A percentile compares a stretch with the other conserved stretches of the same genome.
Evolutionary conservation across 2,113 vertebrate genomes (phyloP).

Genomic region (Platichthys stellatus): DNA sequence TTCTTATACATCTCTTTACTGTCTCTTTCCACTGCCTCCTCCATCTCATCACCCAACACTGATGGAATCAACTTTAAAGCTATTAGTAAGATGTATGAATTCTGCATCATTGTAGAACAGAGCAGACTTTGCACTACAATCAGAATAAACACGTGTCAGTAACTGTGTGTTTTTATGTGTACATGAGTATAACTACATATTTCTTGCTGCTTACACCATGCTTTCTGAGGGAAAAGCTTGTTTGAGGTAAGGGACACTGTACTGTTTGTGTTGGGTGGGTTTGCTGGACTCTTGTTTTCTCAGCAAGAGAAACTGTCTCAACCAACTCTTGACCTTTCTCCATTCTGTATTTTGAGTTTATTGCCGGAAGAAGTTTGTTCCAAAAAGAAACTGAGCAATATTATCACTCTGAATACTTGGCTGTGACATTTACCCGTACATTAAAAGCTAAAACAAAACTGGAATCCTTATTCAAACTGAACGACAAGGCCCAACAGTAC

Average conservation of each 20-base stretch:
- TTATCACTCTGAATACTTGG: background rate
- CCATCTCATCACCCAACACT: slow-evolving; percentile 50
- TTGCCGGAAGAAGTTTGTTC: background rate
- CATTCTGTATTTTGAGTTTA: background rate
- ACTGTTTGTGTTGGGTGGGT: slow-evolving; percentile 17
- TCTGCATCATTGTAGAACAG: background rate
- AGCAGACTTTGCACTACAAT: background rate
- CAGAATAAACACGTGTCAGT: background rate
- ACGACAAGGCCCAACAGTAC: too few relatives aligned
- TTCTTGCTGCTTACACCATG: slow-evolving; percentile 73
- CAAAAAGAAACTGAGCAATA: background rate
- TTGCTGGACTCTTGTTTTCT: background rate
- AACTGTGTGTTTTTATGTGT: background rate
- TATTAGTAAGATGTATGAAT: slow-evolving; percentile 35
- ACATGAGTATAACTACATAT: slow-evolving; percentile 62
- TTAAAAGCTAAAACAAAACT: background rate
- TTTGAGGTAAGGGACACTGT: slow-evolving; percentile 74
- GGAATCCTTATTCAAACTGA: background rate
- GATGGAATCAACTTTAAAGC: slow-evolving; percentile 31
- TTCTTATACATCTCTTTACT: slow-evolving; percentile 27
- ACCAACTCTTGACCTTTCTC: background rate
- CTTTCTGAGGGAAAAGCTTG: slow-evolving; percentile 74
- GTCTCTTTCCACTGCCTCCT: slow-evolving; percentile 36
- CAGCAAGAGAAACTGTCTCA: background rate
- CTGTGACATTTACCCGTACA: background rate